Conservation (phyloP, 92 coral and sea anemone genomes). For the Isaurus tuberculatus region DNA sequence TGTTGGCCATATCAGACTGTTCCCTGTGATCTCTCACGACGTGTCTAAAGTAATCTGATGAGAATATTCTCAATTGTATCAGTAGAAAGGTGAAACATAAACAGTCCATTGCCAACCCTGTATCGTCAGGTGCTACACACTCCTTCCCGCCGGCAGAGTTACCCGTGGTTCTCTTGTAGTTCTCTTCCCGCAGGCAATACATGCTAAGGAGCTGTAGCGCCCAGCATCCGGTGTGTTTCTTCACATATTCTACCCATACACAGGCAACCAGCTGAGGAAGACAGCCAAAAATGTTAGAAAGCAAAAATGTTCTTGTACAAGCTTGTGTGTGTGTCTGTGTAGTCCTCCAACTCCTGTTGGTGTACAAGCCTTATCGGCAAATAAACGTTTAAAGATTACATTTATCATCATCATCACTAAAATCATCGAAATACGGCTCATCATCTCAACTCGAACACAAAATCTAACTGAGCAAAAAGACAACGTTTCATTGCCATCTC, state of each 20-base stretch:
- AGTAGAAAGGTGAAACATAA: slow-evolving; percentile 92
- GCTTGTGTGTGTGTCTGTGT: too few relatives aligned
- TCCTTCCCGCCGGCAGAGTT: slow-evolving; percentile 55
- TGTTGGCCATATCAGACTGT: slow-evolving; percentile 90
- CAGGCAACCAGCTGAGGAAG: slow-evolving; percentile 86
- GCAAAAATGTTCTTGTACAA: too few relatives aligned
- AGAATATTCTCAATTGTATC: slow-evolving; percentile 86
- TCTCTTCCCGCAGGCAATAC: slow-evolving; percentile 88
- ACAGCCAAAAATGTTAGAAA: background rate
- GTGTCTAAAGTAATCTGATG: slow-evolving; percentile 90
- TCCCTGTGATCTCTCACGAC: slow-evolving; percentile 92
- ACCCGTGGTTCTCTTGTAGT: slow-evolving; percentile 69
- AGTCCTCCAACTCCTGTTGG: too few relatives aligned
- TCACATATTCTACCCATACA: slow-evolving; percentile 91
- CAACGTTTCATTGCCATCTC: too few relatives aligned
- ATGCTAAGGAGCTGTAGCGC: slow-evolving; percentile 92
- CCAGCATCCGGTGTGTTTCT: slow-evolving; percentile 86
- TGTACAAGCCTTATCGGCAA: too few relatives aligned
- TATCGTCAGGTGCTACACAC: slow-evolving; percentile 96
- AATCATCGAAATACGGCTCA: too few relatives aligned
- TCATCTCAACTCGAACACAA: too few relatives aligned
- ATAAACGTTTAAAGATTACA: too few relatives aligned
- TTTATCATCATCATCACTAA: too few relatives aligned
- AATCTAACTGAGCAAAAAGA: too few relatives aligned
- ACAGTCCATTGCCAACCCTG: slow-evolving; percentile 99